Conservation (phyloP, 2,113 vertebrate genomes). For the Nannobrachium achirus region DNA sequence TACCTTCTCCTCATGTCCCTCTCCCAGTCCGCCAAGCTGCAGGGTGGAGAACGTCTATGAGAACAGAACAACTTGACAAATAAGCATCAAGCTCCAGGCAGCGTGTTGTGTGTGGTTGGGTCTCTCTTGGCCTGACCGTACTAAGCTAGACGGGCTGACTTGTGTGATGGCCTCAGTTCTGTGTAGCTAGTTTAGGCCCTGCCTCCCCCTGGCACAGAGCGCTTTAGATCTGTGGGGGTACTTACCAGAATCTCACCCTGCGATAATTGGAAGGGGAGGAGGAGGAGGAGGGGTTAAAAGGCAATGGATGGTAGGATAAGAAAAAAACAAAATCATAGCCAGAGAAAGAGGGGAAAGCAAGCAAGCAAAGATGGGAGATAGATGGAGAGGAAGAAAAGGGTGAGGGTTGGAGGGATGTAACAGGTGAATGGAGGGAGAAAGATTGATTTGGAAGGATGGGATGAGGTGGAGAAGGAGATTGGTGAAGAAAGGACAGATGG, state of each 20-base stretch:
- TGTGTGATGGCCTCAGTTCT: constrained; percentile 68
- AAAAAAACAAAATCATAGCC: constrained; percentile 53
- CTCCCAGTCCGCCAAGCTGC: constrained; percentile 71
- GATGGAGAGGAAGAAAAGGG: constrained; percentile 24
- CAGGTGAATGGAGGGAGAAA: constrained; percentile 60
- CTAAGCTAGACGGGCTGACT: constrained; percentile 29
- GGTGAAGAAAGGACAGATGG: background rate
- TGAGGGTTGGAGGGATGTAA: constrained; percentile 61
- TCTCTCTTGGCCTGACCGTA: constrained; percentile 30
- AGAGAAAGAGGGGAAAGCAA: constrained; percentile 74
- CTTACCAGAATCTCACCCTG: constrained; percentile 99
- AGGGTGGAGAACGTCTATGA: constrained; percentile 54
- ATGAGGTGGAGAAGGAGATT: constrained; percentile 32
- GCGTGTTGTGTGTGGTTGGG: background rate
- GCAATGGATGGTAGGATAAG: constrained; percentile 38
- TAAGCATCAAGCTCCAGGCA: constrained; percentile 12
- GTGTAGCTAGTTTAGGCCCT: constrained; percentile 70
- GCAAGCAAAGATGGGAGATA: constrained; percentile 35
- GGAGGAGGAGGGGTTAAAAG: constrained; percentile 51
- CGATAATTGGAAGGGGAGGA: constrained; percentile 67
- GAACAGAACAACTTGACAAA: constrained; percentile 25
- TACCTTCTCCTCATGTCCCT: constrained; percentile 77
- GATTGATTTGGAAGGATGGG: constrained; percentile 61
- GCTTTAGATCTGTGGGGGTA: constrained; percentile 80
- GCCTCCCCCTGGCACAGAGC: constrained; percentile 68